Evolutionary conservation across 2,888 invertebrate genomes (phyloP).

Genomic region (Nemotelus nigrinus): DNA sequence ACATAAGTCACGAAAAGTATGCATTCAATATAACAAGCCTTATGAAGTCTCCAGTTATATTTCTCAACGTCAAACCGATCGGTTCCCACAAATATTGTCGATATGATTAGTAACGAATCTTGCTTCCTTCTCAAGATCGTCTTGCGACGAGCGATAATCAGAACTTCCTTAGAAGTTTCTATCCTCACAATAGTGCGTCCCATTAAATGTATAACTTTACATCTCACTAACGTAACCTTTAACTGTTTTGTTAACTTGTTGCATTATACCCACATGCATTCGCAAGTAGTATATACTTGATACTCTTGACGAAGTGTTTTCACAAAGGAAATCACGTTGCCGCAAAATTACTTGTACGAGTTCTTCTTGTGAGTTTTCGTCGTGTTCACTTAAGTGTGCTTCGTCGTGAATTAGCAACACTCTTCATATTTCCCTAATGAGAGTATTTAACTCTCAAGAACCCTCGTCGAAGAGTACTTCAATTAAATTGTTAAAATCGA

Average conservation of each 20-base stretch:
- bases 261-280: conserved; percentile 11
- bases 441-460: conserved; percentile 20
- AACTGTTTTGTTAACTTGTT: conserved; percentile 29
- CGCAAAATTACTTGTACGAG: no score
- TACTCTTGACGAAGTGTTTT: no score
- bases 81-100: conserved; percentile 16
- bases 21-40: no score
- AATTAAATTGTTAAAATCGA: conserved; percentile 30
- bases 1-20: no score
- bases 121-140: conserved; percentile 5
- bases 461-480: conserved; percentile 22
- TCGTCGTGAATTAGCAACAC: conserved; percentile 28
- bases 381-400: background rate
- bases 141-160: no score
- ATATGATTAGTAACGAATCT: background rate
- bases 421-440: conserved; percentile 37
- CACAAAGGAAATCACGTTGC: no score
- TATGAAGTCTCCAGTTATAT: no score
- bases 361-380: background rate
- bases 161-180: no score
- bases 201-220: conserved; percentile 19
- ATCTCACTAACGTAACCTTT: conserved; percentile 7
- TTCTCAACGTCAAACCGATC: background rate
- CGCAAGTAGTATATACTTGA: background rate
- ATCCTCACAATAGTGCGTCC: background rate